phyloP scores from a whole-genome alignment of 2,888 invertebrate species.

The Alsophila aescularia region DNA sequence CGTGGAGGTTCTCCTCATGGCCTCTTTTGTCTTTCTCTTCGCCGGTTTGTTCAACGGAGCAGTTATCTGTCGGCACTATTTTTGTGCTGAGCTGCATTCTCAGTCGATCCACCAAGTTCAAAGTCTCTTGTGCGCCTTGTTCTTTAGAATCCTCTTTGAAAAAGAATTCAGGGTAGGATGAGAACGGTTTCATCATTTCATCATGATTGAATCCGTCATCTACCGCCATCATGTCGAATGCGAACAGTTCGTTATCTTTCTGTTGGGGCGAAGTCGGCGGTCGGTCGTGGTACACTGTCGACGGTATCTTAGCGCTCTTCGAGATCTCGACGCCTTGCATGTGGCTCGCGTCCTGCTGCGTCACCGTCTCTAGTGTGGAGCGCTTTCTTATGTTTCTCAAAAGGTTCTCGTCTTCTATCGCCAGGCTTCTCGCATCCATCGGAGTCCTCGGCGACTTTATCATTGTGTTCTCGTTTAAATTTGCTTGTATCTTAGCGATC shows the following conservation, averaged over 20 bases:
- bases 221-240: slow-evolving; percentile 86
- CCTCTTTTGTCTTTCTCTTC: slow-evolving; percentile 57
- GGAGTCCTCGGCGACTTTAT: slow-evolving; percentile 81
- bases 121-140: slow-evolving; percentile 91
- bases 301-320: slow-evolving; percentile 79
- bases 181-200: slow-evolving; percentile 87
- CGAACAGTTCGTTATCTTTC: slow-evolving; percentile 86
- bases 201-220: slow-evolving; percentile 88
- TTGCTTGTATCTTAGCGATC: slow-evolving; percentile 80
- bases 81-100: slow-evolving; percentile 88
- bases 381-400: slow-evolving; percentile 62
- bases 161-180: slow-evolving; percentile 86
- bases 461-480: slow-evolving; percentile 78
- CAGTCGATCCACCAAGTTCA: slow-evolving; percentile 93
- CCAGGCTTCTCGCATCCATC: slow-evolving; percentile 76
- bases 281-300: slow-evolving; percentile 77
- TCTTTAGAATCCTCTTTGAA: slow-evolving; percentile 92
- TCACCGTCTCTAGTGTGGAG: slow-evolving; percentile 62
- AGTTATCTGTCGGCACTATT: slow-evolving; percentile 82
- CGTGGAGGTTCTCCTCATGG: slow-evolving; percentile 49
- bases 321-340: slow-evolving; percentile 78
- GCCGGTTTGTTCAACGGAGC: slow-evolving; percentile 62
- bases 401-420: slow-evolving; percentile 63
- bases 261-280: slow-evolving; percentile 90
- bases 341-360: slow-evolving; percentile 74